Base-by-base conservation (phyloP, 2,797 vertebrate genomes). In the Rhinella marina region DNA sequence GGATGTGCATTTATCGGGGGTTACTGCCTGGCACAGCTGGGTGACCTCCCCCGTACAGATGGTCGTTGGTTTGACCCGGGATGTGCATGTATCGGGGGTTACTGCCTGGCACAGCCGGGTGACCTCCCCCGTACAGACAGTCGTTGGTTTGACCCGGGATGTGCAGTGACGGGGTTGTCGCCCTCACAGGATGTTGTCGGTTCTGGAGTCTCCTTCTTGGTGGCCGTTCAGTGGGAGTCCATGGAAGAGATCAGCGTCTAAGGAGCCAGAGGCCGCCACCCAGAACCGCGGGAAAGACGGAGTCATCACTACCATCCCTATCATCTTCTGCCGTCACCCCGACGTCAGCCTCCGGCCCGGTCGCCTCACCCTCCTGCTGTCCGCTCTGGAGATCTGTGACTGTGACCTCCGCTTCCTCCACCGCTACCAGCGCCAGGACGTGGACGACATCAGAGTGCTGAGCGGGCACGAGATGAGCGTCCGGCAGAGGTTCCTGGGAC, bases 131-230 rank as follows among this genome's bases (percentile, higher is more conserved):
- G 32, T 32, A 32, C 32, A 3, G 32, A 3, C 32, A n/a, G n/a
- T n/a, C n/a, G n/a, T n/a, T n/a, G n/a, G n/a, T n/a, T n/a, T n/a
- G n/a, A 32, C 32, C 3, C 32, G 3, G 32, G 7, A 41, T 41
- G 41, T 7, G 61, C 62, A 25, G 25, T 2, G n/a, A 16, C 66
- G 2, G 32, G 14, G 41, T 76, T 76, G 41, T 76, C 48, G 0
- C 12, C 73, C 73, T 12, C 29, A 62, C 92, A 99, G 98, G 92
- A 92, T 99, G 75, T 90, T 99, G 86, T 97, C 95, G 0, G 95
- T 98, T 90, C 94, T 99, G 13, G 98, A 99, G 91, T 96, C 96
- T 90, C 97, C 98, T 0, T 91, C 97, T 48, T 99, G 98, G 98
- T 99, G 98, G 98, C 98, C 97, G 0, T 99, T 99, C 85, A 94